Evolutionary conservation across 2,888 invertebrate genomes (phyloP).

Genomic region (Esperia sulphurella): DNA sequence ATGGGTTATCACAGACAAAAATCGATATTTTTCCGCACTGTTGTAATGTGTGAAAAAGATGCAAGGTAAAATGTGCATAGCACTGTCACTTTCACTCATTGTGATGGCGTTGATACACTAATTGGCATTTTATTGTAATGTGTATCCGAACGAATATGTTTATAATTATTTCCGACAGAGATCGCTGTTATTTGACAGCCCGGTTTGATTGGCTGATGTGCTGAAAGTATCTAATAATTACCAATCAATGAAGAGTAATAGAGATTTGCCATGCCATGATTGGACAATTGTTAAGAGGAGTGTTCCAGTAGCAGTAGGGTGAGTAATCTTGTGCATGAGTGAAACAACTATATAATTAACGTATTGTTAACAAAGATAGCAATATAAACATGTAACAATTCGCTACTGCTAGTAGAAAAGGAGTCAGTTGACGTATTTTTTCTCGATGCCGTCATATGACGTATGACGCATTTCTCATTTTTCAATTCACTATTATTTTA

Average conservation of each 20-base stretch:
- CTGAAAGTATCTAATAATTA: neutral
- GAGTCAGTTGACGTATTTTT: constrained; percentile 10
- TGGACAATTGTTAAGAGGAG: neutral
- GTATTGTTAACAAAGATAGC: neutral
- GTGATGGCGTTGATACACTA: neutral
- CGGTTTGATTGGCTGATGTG: neutral
- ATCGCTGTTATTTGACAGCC: neutral
- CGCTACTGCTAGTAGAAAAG: neutral
- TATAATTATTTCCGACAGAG: neutral
- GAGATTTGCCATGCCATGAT: neutral
- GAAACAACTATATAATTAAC: too few relatives aligned
- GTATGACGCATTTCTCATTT: constrained; percentile 53
- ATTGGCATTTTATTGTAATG: too few relatives aligned
- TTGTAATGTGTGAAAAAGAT: neutral
- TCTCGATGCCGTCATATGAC: constrained; percentile 46
- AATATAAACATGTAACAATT: neutral
- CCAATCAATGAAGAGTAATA: neutral
- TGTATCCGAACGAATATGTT: neutral
- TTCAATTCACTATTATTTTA: constrained; percentile 35
- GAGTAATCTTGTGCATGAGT: neutral
- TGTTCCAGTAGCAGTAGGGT: neutral
- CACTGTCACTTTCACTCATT: neutral
- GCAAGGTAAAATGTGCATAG: neutral
- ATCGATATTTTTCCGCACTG: constrained; percentile 1
- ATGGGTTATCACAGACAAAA: constrained; percentile 4